Base-by-base conservation (phyloP, 2,797 vertebrate species). In the Gymnothorax reevesii region DNA sequence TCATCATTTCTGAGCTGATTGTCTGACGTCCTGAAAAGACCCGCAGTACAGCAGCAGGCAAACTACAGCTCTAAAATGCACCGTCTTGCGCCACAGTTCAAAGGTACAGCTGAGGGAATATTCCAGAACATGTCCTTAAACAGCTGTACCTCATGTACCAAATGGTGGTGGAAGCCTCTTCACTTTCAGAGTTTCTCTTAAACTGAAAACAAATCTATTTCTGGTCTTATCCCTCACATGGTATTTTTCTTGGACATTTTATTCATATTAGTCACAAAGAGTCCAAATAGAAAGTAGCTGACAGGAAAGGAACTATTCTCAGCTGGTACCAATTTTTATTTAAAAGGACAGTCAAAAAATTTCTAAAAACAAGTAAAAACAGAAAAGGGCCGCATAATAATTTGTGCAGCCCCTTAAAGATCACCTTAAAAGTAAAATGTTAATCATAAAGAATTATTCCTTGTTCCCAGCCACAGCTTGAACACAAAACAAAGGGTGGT, bases 161-260 rank as follows among this genome's bases (percentile, higher is more conserved):
- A 52, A 52, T 2, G 49, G 42, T 55, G 49, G 49, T 8, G 42
- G 42, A 55, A 22, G 15, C 7, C 20, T 55, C 75, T n/a, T 22
- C 75, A 20, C 27, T 75, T 42, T 73, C 0, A 2, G 73, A 77
- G 5, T 52, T 49, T 54, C 8, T 79, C 22, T 55, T 79, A 52
- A 42, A 42, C 49, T 52, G 15, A 79, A 79, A 79, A 79, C 75
- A 54, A 79, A 54, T 42, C 75, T 79, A 79, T 79, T 79, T 79
- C 75, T 79, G 75, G 49, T 49, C 17, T 54, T 77, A 52, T 79
- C 25, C 75, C 75, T 79, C 75, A 54, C 49, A 54, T 75, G 73
- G 42, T 79, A 79, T 79, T 79, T 79, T 79, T 79, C 42, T 79
- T 79, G 75, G 75, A 79, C 75, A 79, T 79, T 79, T 54, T 79